A percentile compares a stretch with the other conserved stretches of the same genome.
Evolutionary conservation across 2,888 invertebrate genomes (phyloP).

Genomic region (Pinctada fucata): DNA sequence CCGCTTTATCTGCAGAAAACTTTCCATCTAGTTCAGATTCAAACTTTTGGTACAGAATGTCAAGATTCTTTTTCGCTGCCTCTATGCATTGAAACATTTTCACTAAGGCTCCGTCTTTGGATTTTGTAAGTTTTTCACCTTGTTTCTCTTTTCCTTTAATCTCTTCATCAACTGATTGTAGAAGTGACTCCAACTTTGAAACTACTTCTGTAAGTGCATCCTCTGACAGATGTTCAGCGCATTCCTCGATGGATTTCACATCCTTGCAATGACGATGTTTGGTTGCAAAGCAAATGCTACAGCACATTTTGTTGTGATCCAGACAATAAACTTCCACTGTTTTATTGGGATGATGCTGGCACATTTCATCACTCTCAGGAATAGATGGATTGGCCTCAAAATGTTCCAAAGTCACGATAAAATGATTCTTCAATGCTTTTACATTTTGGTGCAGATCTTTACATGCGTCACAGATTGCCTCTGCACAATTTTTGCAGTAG

Average conservation of each 20-base stretch:
- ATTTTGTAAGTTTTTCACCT: neutral
- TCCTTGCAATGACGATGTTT: constrained; percentile 2
- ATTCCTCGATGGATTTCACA: constrained; percentile 10
- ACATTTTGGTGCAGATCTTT: neutral
- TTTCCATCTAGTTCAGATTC: neutral
- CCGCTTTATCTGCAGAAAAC: neutral
- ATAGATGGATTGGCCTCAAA: neutral
- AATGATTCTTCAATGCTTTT: neutral
- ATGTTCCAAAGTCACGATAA: neutral
- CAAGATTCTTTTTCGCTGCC: neutral
- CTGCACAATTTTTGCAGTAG: constrained; percentile 21
- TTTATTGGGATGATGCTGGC: constrained; percentile 1
- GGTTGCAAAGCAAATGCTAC: constrained; percentile 9
- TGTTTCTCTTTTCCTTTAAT: neutral
- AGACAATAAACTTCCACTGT: constrained; percentile 10
- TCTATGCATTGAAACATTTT: neutral
- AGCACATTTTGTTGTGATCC: constrained; percentile 17
- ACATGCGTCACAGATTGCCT: constrained; percentile 15
- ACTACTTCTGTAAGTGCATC: neutral
- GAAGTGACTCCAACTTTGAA: neutral
- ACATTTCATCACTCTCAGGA: neutral
- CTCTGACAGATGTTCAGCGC: too few species aligned
- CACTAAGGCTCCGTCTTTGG: neutral
- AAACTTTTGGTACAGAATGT: neutral
- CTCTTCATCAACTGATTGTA: neutral